Percentiles rank a stretch among this genome's conserved stretches.
These are phyloP conservation scores for Odocoileus virginianus DNA, from an alignment of 2,113 vertebrate species.

Conservation along the genomic window DNA sequence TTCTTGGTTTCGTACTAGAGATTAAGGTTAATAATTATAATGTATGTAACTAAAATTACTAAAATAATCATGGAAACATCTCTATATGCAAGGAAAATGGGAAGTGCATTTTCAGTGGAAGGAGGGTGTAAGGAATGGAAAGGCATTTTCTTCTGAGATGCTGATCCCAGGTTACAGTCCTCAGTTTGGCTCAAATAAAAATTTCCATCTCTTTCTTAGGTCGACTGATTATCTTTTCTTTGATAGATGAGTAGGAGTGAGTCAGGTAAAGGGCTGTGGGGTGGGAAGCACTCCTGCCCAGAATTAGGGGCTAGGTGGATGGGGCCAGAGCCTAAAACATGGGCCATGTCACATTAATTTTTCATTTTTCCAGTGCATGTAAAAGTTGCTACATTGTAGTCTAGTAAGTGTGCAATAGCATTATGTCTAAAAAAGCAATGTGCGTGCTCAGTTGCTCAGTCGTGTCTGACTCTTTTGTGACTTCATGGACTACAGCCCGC, in stretches of 20 bases:
- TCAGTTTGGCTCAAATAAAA: neutral
- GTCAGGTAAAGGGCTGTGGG: neutral
- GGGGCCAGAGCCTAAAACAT: neutral
- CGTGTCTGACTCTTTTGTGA: neutral
- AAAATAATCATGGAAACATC: neutral
- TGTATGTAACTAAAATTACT: neutral
- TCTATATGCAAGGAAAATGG: neutral
- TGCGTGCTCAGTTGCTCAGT: neutral
- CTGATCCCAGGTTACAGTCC: neutral
- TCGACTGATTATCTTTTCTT: neutral
- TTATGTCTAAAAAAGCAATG: neutral
- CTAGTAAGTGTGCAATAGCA: neutral
- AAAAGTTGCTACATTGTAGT: neutral
- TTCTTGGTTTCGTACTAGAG: neutral
- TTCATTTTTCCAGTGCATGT: fast-evolving
- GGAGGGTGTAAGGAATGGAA: neutral
- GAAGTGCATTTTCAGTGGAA: neutral
- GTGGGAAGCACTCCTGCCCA: neutral
- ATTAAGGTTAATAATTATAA: neutral
- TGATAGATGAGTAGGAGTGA: neutral
- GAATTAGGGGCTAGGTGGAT: neutral
- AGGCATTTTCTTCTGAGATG: neutral
- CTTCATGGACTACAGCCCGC: fast-evolving
- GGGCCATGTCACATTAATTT: fast-evolving
- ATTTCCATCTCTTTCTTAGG: neutral